Evolutionary conservation across 2,888 invertebrate genomes (phyloP), one percentile per base, ranked within the genome.

Genomic region (Stramonita haemastoma): DNA sequence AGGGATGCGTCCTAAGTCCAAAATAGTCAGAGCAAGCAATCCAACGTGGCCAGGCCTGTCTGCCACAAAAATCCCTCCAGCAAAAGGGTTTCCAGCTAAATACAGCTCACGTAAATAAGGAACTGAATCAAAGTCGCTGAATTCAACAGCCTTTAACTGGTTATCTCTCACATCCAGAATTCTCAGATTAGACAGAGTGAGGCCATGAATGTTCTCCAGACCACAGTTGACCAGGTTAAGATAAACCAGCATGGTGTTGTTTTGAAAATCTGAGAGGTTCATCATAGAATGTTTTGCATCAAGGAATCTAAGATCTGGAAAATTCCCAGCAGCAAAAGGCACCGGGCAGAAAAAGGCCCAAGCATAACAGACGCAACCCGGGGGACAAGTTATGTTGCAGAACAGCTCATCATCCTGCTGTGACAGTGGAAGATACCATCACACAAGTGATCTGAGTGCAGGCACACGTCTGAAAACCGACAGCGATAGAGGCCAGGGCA

Each of bases 381-480:
- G 26, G 26, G 87, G 79, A 79, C 87, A 87, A 11, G 17, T 77
- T n/a, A 88, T 11, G 22, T 29, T 26, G 46, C 90, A 90, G 36
- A 88, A 66, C 19, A 56, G 19, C 57, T 90, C 90, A 66, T 90
- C 90, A 57, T 90, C 90, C 57, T 90, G 90, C 19, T 88, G 57
- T 0, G 90, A 32, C 90, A 90, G 56, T 90, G 90, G 83, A 84
- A 87, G 46, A 83, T 32, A 22, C 90, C 90, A n/a, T 90, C 90
- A 70, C 90, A 90, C 17, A 90, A 36, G 73, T 90, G 86, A 11
- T 88, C 81, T 11, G 79, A 32, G 66, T 88, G 88, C 19, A 90
- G 81, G 36, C 90, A 90, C 13, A 90, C 90, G 0, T 13, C 29
- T 46, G 88, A 66, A 46, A 85, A 34, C 46, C 86, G 77, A 83